Percentiles rank a stretch among this genome's conserved stretches.
These are phyloP conservation scores for Deilephila porcellus DNA, from an alignment of 2,888 invertebrate genomes.

Conservation along the genomic window DNA sequence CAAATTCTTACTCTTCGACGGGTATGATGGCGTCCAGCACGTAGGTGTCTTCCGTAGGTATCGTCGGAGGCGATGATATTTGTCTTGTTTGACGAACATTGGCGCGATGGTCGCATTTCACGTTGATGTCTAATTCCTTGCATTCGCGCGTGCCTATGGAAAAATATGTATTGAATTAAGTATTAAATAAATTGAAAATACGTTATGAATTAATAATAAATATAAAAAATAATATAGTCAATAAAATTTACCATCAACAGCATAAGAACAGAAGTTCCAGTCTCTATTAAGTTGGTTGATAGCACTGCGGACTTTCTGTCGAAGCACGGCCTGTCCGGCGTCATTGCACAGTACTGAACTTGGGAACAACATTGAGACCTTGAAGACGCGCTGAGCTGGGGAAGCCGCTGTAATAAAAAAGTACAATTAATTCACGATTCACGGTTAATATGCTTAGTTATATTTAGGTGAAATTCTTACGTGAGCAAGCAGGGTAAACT, in stretches of 20 bases:
- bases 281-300: constrained; percentile 96
- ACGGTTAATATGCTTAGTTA: constrained; percentile 1
- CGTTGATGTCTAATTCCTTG: constrained; percentile 94
- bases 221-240: background rate
- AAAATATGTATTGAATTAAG: constrained; percentile 8
- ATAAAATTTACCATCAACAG: constrained; percentile 88
- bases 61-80: constrained; percentile 77
- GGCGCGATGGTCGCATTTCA: constrained; percentile 94
- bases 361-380: constrained; percentile 97
- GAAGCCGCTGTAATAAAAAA: constrained; percentile 86
- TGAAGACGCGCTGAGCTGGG: constrained; percentile 97
- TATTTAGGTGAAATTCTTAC: constrained; percentile 78
- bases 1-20: constrained; percentile 91
- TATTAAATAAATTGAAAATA: background rate
- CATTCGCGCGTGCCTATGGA: constrained; percentile 90
- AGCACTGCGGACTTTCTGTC: constrained; percentile 94
- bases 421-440: constrained; percentile 28
- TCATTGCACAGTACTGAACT: constrained; percentile 98
- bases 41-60: constrained; percentile 91
- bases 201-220: too few species aligned
- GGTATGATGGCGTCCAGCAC: constrained; percentile 92
- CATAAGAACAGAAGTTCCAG: constrained; percentile 98
- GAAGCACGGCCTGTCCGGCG: constrained; percentile 95
- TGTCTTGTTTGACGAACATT: constrained; percentile 87
- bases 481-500: constrained; percentile 96